Conservation (phyloP, 2,888 invertebrate genomes). For the Eutolmus rufibarbis region DNA sequence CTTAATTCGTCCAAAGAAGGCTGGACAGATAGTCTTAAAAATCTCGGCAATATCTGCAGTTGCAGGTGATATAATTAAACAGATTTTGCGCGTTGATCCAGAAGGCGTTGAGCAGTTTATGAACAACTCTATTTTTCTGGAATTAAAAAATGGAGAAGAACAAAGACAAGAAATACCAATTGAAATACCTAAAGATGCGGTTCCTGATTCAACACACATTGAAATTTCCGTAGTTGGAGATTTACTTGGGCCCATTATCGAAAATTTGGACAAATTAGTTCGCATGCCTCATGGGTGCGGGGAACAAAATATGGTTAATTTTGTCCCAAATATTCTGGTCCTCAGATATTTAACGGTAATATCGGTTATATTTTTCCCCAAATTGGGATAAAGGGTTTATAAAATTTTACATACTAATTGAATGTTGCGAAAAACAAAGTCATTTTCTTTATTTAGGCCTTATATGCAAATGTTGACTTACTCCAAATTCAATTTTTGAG, state of each 20-base stretch:
- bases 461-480: no score
- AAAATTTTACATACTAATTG: no score
- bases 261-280: conserved; percentile 77
- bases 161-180: conserved; percentile 72
- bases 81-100: conserved; percentile 77
- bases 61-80: conserved; percentile 81
- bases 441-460: no score
- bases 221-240: conserved; percentile 77
- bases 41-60: conserved; percentile 76
- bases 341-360: conserved; percentile 70
- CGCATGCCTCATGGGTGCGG: conserved; percentile 86
- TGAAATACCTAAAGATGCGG: conserved; percentile 76
- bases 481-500: no score
- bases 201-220: conserved; percentile 75
- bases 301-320: conserved; percentile 67
- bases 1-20: conserved; percentile 77
- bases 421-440: no score
- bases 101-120: conserved; percentile 80
- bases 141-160: conserved; percentile 66
- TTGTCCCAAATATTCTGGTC: conserved; percentile 75
- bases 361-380: background rate
- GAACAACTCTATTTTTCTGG: conserved; percentile 77
- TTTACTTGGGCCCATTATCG: conserved; percentile 79
- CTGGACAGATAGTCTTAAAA: conserved; percentile 77
- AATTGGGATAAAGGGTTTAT: no score